A percentile compares a stretch with the other conserved stretches of the same genome.
These are phyloP conservation scores for Leptodirus hochenwartii DNA, from an alignment of 2,888 invertebrate genomes.

Conservation along the genomic window DNA sequence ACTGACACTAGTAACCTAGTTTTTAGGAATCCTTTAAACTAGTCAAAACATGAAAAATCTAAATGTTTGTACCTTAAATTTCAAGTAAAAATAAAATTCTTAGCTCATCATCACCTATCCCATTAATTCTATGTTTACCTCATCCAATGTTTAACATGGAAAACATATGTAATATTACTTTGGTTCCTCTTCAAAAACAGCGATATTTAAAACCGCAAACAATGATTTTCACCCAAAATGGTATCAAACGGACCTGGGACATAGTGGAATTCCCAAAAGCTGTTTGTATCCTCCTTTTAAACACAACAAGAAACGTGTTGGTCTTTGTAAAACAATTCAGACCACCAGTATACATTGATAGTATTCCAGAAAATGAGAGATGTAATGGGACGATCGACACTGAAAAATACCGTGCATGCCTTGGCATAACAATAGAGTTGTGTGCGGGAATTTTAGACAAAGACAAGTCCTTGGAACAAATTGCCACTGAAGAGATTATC, in stretches of 20 bases:
- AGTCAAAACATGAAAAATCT: too few species aligned
- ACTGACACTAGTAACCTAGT: too few species aligned
- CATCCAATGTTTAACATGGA: too few species aligned
- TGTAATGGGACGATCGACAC: slow-evolving; percentile 37
- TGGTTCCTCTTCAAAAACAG: slow-evolving; percentile 24
- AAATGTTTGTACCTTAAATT: too few species aligned
- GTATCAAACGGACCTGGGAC: slow-evolving; percentile 63
- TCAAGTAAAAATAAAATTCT: too few species aligned
- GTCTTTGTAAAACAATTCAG: slow-evolving; percentile 85
- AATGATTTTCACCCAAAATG: slow-evolving; percentile 58
- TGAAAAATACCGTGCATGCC: slow-evolving; percentile 42
- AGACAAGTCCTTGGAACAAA: slow-evolving; percentile 45
- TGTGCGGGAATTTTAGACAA: slow-evolving; percentile 90
- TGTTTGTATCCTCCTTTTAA: slow-evolving; percentile 70
- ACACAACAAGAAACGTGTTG: slow-evolving; percentile 53
- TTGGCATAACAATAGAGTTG: slow-evolving; percentile 69
- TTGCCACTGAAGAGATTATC: slow-evolving; percentile 65
- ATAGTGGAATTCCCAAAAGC: slow-evolving; percentile 67
- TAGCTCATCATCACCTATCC: too few species aligned
- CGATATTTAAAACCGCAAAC: slow-evolving; percentile 55
- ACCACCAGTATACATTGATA: slow-evolving; percentile 66
- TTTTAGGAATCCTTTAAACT: too few species aligned
- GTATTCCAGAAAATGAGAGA: slow-evolving; percentile 37
- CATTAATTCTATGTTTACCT: too few species aligned
- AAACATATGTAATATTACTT: slow-evolving; percentile 23